Percentiles rank a stretch among this genome's conserved stretches.
phyloP scores from a whole-genome alignment of 2,113 vertebrate species.

The Calidris pugnax region DNA sequence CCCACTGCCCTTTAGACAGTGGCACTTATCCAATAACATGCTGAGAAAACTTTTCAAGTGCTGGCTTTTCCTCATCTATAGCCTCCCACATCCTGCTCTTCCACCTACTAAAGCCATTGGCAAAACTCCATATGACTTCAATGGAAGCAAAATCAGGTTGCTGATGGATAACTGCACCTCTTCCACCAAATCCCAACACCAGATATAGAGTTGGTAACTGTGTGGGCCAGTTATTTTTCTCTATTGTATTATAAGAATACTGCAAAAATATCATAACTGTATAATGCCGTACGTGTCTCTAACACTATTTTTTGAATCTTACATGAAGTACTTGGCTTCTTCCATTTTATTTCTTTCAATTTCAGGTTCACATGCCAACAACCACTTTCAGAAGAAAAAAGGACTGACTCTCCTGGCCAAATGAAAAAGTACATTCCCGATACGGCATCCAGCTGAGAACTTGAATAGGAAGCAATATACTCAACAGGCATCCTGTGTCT shows the following conservation, averaged over 20 bases:
- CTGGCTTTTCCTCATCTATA: neutral
- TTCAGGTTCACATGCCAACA: constrained; percentile 56
- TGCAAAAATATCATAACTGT: neutral
- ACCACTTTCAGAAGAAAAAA: constrained; percentile 46
- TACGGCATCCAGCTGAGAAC: constrained; percentile 39
- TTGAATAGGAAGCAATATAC: constrained; percentile 51
- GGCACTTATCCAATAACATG: neutral
- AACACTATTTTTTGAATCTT: constrained; percentile 26
- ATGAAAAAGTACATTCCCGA: constrained; percentile 55
- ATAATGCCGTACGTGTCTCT: constrained; percentile 26
- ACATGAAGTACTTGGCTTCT: constrained; percentile 59
- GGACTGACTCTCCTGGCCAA: neutral
- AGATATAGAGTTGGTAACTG: neutral
- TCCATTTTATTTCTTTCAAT: constrained; percentile 37
- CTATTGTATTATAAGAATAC: neutral
- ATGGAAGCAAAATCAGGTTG: neutral
- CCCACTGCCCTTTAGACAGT: constrained; percentile 14
- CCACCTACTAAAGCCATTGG: neutral
- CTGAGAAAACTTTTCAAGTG: neutral
- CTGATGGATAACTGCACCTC: neutral
- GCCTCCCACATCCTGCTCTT: neutral
- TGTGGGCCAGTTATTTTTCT: neutral
- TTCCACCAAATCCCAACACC: neutral
- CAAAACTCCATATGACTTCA: neutral
- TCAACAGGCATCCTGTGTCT: constrained; percentile 30